Evolutionary conservation across 2,113 vertebrate species (phyloP).

Genomic region (Craseonycteris thonglongyai): DNA sequence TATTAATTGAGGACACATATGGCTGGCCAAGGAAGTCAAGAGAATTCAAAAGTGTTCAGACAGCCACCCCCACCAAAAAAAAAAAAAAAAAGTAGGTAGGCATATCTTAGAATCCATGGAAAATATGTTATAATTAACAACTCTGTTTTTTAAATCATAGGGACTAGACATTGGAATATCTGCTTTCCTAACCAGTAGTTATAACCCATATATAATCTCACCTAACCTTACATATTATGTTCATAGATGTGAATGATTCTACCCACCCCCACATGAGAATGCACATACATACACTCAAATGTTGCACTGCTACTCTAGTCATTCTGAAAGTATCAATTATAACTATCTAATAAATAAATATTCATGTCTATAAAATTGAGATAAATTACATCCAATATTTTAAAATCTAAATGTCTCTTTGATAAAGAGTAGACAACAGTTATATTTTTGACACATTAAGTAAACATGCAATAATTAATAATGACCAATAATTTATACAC

Average conservation of each 20-base stretch:
- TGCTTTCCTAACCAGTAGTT: neutral
- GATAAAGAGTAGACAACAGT: neutral
- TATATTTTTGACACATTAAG: neutral
- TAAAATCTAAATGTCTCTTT: neutral
- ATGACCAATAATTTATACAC: neutral
- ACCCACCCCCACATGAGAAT: neutral
- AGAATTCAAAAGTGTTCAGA: neutral
- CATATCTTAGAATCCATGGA: neutral
- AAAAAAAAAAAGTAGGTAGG: neutral
- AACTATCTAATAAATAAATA: neutral
- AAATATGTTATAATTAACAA: neutral
- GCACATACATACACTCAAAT: neutral
- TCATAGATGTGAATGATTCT: neutral
- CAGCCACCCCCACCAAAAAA: neutral
- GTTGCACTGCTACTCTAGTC: neutral
- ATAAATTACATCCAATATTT: neutral
- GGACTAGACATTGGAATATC: neutral
- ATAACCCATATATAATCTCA: neutral
- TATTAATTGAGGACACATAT: neutral
- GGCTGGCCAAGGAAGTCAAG: neutral
- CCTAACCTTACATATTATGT: neutral
- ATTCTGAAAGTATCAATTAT: conserved; percentile 37
- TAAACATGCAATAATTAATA: neutral
- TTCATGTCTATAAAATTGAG: neutral
- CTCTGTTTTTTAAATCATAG: neutral